These are phyloP conservation scores for Rhagium mordax DNA, from an alignment of 2,888 invertebrate genomes.

Conservation along the genomic window DNA sequence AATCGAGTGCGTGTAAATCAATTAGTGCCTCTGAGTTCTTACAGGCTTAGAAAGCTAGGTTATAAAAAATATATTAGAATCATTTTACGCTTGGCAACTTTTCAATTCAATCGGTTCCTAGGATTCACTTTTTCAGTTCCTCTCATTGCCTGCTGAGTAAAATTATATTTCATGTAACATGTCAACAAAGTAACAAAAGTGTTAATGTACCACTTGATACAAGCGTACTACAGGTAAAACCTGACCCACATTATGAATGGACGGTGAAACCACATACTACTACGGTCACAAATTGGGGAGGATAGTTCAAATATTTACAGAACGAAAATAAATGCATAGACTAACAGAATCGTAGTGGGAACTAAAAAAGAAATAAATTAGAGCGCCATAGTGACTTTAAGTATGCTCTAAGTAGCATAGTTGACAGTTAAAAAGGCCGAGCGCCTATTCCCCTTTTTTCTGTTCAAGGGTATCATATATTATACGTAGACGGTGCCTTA, in stretches of 20 bases:
- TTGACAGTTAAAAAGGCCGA: conserved; percentile 11
- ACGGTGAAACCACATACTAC: background rate
- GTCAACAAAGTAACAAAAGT: background rate
- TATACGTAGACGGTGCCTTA: background rate
- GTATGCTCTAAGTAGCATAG: background rate
- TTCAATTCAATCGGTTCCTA: background rate
- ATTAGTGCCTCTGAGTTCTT: background rate
- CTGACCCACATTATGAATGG: conserved; percentile 6
- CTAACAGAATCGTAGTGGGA: conserved; percentile 20
- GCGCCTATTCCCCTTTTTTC: background rate
- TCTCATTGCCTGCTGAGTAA: background rate
- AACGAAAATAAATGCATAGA: background rate
- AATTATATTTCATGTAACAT: background rate
- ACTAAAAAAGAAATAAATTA: conserved; percentile 26
- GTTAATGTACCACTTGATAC: background rate
- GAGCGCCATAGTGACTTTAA: conserved; percentile 3
- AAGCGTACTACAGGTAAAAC: conserved; percentile 2
- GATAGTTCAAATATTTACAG: conserved; percentile 25
- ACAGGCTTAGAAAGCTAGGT: background rate
- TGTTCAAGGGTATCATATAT: background rate
- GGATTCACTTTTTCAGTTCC: background rate
- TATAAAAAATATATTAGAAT: background rate
- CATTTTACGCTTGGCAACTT: background rate
- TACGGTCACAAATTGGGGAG: background rate
- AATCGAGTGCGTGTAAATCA: background rate